Evolutionary conservation across 1,140 invertebrate species (phyloP).

Genomic region (Cyrtorhinus lividipennis): DNA sequence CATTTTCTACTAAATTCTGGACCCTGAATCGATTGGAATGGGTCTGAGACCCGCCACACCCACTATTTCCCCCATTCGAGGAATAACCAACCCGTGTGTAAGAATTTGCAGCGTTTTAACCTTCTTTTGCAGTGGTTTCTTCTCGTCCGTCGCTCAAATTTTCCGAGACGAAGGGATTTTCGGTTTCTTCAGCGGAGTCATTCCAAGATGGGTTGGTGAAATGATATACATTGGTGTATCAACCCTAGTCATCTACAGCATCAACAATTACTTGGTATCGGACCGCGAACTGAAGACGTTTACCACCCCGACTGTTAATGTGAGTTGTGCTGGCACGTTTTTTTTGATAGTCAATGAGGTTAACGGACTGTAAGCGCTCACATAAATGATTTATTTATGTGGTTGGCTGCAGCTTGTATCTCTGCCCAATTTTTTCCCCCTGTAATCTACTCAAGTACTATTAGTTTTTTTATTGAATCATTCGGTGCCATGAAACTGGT

Average conservation of each 20-base stretch:
- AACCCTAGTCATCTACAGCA: slow-evolving; percentile 53
- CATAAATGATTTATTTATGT: not conserved
- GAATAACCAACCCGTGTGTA: no score
- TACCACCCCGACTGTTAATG: slow-evolving; percentile 37
- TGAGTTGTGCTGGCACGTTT: slow-evolving; percentile 29
- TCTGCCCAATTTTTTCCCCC: not conserved
- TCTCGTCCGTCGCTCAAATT: slow-evolving; percentile 57
- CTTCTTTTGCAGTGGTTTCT: slow-evolving; percentile 41
- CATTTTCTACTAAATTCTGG: no score
- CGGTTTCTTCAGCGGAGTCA: slow-evolving; percentile 70
- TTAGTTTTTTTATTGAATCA: not conserved
- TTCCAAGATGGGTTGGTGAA: slow-evolving; percentile 68
- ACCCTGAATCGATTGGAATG: no score
- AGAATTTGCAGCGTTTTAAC: no score
- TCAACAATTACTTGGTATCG: slow-evolving; percentile 64
- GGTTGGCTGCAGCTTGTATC: not conserved
- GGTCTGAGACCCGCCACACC: no score
- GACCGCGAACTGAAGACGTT: slow-evolving; percentile 55
- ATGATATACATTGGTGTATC: slow-evolving; percentile 53
- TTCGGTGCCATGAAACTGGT: slow-evolving; percentile 3
- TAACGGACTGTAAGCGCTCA: not conserved
- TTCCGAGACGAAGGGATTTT: slow-evolving; percentile 64
- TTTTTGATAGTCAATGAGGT: not conserved
- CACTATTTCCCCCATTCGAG: no score
- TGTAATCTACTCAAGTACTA: not conserved